Evolutionary conservation across 2,113 vertebrate species (phyloP).

Genomic region (Vanacampus margaritifer): DNA sequence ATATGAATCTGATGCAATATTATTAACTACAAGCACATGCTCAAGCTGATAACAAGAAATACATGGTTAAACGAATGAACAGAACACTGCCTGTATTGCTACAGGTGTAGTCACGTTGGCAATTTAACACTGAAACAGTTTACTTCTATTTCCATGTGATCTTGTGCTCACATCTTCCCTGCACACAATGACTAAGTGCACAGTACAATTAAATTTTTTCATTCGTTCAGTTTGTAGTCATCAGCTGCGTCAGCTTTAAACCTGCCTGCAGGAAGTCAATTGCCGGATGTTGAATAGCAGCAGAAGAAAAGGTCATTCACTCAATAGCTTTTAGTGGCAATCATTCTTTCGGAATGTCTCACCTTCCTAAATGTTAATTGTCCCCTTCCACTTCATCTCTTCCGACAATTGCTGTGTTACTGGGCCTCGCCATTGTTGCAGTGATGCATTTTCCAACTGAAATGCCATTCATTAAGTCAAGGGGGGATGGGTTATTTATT

Average conservation of each 20-base stretch:
- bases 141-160: neutral
- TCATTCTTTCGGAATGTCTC: neutral
- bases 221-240: neutral
- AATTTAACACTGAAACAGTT: no score
- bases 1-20: no score
- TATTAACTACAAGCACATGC: neutral
- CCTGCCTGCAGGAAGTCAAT: neutral
- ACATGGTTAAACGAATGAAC: no score
- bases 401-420: neutral
- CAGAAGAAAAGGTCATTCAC: slow-evolving; percentile 36
- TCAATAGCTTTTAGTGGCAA: slow-evolving; percentile 21
- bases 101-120: no score
- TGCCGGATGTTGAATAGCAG: neutral
- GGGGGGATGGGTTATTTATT: neutral
- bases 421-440: neutral
- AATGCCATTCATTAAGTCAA: neutral
- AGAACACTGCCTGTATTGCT: no score
- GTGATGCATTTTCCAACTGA: neutral
- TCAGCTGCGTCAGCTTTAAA: neutral
- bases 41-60: neutral
- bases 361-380: neutral
- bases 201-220: neutral
- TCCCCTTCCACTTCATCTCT: neutral
- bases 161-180: neutral
- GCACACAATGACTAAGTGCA: neutral